Base-by-base conservation (phyloP, 2,113 vertebrate species). In the Nesoenas mayeri region DNA sequence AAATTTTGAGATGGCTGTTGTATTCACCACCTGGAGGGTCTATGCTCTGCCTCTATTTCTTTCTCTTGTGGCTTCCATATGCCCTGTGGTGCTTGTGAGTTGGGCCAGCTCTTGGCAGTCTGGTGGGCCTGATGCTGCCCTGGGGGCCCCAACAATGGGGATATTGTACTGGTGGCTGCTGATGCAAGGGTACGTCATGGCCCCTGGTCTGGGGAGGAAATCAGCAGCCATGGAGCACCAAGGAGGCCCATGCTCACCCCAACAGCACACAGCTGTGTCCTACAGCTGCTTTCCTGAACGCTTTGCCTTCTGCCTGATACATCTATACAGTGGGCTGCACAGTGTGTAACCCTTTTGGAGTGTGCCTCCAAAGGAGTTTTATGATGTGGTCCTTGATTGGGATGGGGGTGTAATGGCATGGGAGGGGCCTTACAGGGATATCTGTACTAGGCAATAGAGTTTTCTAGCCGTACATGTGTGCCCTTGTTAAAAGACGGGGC, bases 261-360 rank as follows among this genome's bases (percentile, higher is more conserved):
- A 56, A 1, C 0, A 4, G 15, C 28, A 57, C 0, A 1, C 4
- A 12, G 25, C 8, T 5, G 2, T 8, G 18, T 53, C 32, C 15
- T 61, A 4, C 17, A 32, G 32, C 24, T 57, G 3, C 47, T 85
- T 38, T 78, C 20, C 36, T 34, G 36, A 26, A 28, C n/a, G 18
- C 28, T 61, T 71, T 61, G 48, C 3, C 32, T 77, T 29, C 34
- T 31, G 4, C 16, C 67, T 91, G 40, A 28, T 22, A 22, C 2
- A 0, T 57, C 32, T 21, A 2, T 34, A 32, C 5, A 11, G 17
- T 7, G 10, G 74, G 14, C 11, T 61, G 36, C 9, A 29, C 0
- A 3, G 5, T 54, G 11, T 22, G 18, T 32, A 66, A 51, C 19
- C 21, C 4, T 15, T n/a, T 40, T 29, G 58, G 42, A 18, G 5